Base-by-base conservation (phyloP, 2,113 vertebrate genomes). In the Notothenia rossii region DNA sequence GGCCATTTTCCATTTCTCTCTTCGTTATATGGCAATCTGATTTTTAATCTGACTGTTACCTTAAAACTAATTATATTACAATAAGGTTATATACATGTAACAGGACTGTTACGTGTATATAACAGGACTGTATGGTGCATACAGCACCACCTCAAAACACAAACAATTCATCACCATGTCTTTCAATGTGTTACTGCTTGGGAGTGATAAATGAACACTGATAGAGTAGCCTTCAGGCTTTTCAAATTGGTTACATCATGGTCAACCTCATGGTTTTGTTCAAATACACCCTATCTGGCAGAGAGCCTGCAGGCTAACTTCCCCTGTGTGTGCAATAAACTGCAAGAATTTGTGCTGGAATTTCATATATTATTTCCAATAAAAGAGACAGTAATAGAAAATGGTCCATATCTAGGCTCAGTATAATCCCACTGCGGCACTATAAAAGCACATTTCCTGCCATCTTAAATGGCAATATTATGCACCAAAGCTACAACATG, bases 341-440 rank as follows among this genome's bases (percentile, higher is more conserved):
- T 46, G 50, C n/a, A 2, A 54, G 54, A 71, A 40, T 18, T 40
- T 58, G 69, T 51, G 40, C 29, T 29, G 20, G 29, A 51, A 33
- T 56, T 51, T 72, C 25, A 74, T 60, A 29, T 36, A 75, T 77
- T 67, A 56, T 61, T 29, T 64, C 40, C 8, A 59, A 48, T 43
- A 45, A 5, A 59, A 45, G 20, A 66, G 10, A 73, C 8, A 79
- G 18, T 64, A 49, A 60, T 2, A 58, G 22, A 78, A 10, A 48
- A 58, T 18, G 5, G 59, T 20, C 5, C 56, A 29, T 62, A 50
- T 84, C 29, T 33, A n/a, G 0, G 22, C 15, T 65, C 43, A 13
- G 12, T 70, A 7, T 79, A 73, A 86, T 83, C 45, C 25, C 18
- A 79, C 29, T 76, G 22, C 45, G 79, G 50, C 36, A 48, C 51